phyloP scores from a whole-genome alignment of 2,113 vertebrate species.

The Platysteira castanea region DNA sequence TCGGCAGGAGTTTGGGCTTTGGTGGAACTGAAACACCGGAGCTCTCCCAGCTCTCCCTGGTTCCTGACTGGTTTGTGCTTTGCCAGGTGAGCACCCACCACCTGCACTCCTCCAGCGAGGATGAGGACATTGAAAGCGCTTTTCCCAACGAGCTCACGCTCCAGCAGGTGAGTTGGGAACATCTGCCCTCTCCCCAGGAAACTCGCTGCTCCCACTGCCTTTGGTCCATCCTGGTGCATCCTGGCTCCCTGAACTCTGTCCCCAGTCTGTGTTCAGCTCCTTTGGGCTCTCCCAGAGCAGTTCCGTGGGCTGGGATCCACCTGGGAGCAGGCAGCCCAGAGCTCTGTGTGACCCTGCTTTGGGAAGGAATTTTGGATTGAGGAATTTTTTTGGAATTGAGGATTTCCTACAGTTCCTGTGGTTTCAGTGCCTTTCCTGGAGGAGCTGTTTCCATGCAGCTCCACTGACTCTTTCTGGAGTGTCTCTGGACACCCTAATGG shows the following conservation, averaged over 20 bases:
- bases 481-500: background rate
- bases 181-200: fast-evolving
- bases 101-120: constrained; percentile 94
- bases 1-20: background rate
- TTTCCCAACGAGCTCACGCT: constrained; percentile 93
- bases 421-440: fast-evolving
- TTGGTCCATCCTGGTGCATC: background rate
- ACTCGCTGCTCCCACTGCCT: fast-evolving
- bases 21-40: fast-evolving
- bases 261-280: background rate
- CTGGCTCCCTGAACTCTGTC: background rate
- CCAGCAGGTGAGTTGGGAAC: constrained; percentile 80
- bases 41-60: background rate
- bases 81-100: constrained; percentile 91
- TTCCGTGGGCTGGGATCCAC: fast-evolving
- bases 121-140: constrained; percentile 90
- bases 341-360: background rate
- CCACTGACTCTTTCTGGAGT: fast-evolving
- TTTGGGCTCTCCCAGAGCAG: background rate
- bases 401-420: background rate
- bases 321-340: background rate
- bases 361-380: too few species aligned
- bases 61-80: background rate
- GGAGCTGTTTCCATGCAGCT: background rate
- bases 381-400: too few species aligned